A percentile compares a stretch with the other conserved stretches of the same genome.
phyloP scores from a whole-genome alignment of 2,113 vertebrate genomes.

The Delphinapterus leucas region DNA sequence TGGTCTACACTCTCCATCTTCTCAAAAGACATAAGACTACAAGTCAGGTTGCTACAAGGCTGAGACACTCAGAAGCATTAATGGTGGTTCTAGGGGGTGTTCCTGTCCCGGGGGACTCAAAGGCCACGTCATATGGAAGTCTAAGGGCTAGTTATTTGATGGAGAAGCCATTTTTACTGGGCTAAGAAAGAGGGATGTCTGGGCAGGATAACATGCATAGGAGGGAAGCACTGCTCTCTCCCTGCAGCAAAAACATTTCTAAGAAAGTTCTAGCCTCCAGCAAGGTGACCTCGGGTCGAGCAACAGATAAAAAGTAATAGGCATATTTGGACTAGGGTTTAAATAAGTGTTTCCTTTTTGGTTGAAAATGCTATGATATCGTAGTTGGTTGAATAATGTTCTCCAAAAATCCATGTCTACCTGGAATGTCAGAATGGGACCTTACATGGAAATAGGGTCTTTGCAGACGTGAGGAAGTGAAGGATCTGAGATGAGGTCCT shows the following conservation, averaged over 20 bases:
- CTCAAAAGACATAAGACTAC: background rate
- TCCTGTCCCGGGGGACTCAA: too few relatives aligned
- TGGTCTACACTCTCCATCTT: background rate
- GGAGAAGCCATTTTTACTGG: background rate
- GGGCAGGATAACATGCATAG: background rate
- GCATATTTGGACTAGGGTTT: background rate
- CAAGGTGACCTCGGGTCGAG: background rate
- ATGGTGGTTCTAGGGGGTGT: too few relatives aligned
- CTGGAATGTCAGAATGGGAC: too few relatives aligned
- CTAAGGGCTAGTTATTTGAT: too few relatives aligned
- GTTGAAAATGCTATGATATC: background rate
- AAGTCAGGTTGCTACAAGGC: background rate
- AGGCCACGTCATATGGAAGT: rapidly evolving
- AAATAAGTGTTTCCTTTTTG: too few relatives aligned
- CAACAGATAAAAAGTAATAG: background rate
- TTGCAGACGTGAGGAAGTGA: too few relatives aligned
- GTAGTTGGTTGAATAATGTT: too few relatives aligned
- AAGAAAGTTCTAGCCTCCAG: background rate
- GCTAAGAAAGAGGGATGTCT: background rate
- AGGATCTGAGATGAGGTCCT: too few relatives aligned
- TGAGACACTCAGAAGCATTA: too few relatives aligned
- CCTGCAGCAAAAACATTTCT: background rate
- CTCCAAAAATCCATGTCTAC: too few relatives aligned
- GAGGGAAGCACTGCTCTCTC: rapidly evolving
- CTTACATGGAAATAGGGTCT: too few relatives aligned